These are phyloP conservation scores for Anthrax anthrax DNA, from an alignment of 2,888 invertebrate genomes.

Conservation along the genomic window DNA sequence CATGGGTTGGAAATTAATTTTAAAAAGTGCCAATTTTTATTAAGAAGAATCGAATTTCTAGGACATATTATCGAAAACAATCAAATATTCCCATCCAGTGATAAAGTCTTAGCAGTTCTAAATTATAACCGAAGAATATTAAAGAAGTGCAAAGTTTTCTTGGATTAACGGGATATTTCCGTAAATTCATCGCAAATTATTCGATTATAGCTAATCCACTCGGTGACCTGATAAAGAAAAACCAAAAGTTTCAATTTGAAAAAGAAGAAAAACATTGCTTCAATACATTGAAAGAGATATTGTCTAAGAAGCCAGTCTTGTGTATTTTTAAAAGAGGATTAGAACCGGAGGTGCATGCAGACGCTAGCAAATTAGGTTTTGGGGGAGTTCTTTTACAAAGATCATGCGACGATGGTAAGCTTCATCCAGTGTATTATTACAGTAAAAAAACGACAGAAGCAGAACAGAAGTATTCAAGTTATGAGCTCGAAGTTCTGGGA, in stretches of 20 bases:
- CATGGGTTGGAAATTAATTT: constrained; percentile 11
- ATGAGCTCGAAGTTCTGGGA: constrained; percentile 6
- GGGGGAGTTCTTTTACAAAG: constrained; percentile 17
- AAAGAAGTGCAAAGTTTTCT: constrained; percentile 12
- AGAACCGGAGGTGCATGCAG: constrained; percentile 19
- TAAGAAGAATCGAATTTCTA: constrained; percentile 6
- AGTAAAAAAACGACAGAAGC: background rate
- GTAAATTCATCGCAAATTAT: constrained; percentile 1
- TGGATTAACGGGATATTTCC: constrained; percentile 2
- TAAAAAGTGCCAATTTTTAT: constrained; percentile 15
- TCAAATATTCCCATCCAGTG: constrained; percentile 1
- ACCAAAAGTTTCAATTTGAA: constrained; percentile 6
- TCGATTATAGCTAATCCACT: constrained; percentile 4
- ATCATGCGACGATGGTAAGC: constrained; percentile 1
- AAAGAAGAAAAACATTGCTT: constrained; percentile 17
- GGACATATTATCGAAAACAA: constrained; percentile 4
- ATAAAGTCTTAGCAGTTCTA: constrained; percentile 3
- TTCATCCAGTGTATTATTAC: constrained; percentile 7
- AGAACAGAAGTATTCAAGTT: background rate
- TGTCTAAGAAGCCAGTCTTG: constrained; percentile 14
- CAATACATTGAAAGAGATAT: constrained; percentile 2
- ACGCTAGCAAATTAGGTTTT: constrained; percentile 17
- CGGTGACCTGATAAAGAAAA: background rate
- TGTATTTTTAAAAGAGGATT: constrained; percentile 15
- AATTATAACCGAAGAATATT: constrained; percentile 2